Percentiles rank a stretch among this genome's conserved stretches.
Conservation (phyloP, 2,797 vertebrate species). For the Geotrypetes seraphini region DNA sequence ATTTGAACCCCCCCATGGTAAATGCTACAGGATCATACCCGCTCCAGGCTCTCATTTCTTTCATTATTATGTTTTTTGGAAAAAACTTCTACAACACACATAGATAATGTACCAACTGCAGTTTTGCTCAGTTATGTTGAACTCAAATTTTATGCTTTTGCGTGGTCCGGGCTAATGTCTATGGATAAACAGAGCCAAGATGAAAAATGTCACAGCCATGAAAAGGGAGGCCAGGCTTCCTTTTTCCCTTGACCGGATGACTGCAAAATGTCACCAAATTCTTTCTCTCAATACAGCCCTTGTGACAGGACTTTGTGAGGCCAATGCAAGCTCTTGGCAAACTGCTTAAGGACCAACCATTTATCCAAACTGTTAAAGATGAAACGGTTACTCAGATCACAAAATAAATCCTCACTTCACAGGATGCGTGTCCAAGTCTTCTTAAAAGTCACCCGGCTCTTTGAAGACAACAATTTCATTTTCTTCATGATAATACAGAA, state of each 20-base stretch:
- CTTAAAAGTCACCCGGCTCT: conserved; percentile 62
- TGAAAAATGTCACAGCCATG: conserved; percentile 4
- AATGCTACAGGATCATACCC: too few relatives aligned
- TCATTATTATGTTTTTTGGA: too few relatives aligned
- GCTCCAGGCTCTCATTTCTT: too few relatives aligned
- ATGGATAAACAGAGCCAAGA: conserved; percentile 18
- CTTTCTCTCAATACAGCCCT: conserved; percentile 24
- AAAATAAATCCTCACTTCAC: conserved; percentile 50
- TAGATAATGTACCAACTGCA: too few relatives aligned
- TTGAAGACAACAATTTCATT: conserved; percentile 62
- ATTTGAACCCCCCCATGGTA: too few relatives aligned
- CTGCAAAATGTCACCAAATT: conserved; percentile 46
- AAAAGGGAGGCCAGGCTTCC: conserved; percentile 25
- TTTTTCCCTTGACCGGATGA: conserved; percentile 38
- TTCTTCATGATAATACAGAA: conserved; percentile 52
- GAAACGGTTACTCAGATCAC: conserved; percentile 52
- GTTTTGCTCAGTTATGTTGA: too few relatives aligned
- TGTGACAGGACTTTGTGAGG: conserved; percentile 23
- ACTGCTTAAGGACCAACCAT: conserved; percentile 54
- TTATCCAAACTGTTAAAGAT: conserved; percentile 57
- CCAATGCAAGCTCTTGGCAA: conserved; percentile 42
- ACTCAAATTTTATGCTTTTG: too few relatives aligned
- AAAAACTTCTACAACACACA: too few relatives aligned
- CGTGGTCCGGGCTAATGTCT: too few relatives aligned
- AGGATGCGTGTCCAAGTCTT: conserved; percentile 38